Conservation (phyloP, 2,888 invertebrate genomes). For the Euzophera pinguis region DNA sequence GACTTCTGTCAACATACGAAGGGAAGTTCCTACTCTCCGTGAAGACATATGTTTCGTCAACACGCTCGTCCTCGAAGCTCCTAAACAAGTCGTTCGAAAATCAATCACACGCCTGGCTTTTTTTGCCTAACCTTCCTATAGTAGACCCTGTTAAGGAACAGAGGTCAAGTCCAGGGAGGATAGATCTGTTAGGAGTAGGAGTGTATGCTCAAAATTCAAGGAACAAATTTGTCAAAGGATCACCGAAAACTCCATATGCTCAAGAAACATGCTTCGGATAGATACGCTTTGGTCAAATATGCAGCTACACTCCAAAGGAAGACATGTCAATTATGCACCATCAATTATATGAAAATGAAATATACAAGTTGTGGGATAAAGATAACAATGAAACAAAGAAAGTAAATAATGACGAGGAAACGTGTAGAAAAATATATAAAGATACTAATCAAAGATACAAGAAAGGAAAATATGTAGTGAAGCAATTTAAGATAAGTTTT, state of each 20-base stretch:
- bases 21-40: neutral
- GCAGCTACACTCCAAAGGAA: slow-evolving; percentile 1
- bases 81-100: neutral
- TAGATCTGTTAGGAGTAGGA: slow-evolving; percentile 22
- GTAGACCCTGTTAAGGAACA: slow-evolving; percentile 12
- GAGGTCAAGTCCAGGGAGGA: slow-evolving; percentile 2
- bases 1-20: slow-evolving; percentile 11
- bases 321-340: slow-evolving; percentile 15
- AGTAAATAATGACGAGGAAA: slow-evolving; percentile 9
- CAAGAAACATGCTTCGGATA: slow-evolving; percentile 24
- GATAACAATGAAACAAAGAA: neutral
- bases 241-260: slow-evolving; percentile 24
- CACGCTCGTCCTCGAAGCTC: slow-evolving; percentile 3
- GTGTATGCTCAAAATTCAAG: slow-evolving; percentile 22
- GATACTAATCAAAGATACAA: slow-evolving; percentile 3
- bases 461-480: slow-evolving; percentile 9
- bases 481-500: slow-evolving; percentile 8
- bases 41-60: neutral
- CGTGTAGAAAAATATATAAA: slow-evolving; percentile 1
- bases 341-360: slow-evolving; percentile 7
- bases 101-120: slow-evolving; percentile 5
- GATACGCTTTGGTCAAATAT: slow-evolving; percentile 23
- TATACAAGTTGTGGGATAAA: slow-evolving; percentile 5
- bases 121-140: neutral
- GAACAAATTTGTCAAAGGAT: slow-evolving; percentile 20